Base-by-base conservation (phyloP, 2,888 invertebrate genomes). In the Dysmachus trigonus region DNA sequence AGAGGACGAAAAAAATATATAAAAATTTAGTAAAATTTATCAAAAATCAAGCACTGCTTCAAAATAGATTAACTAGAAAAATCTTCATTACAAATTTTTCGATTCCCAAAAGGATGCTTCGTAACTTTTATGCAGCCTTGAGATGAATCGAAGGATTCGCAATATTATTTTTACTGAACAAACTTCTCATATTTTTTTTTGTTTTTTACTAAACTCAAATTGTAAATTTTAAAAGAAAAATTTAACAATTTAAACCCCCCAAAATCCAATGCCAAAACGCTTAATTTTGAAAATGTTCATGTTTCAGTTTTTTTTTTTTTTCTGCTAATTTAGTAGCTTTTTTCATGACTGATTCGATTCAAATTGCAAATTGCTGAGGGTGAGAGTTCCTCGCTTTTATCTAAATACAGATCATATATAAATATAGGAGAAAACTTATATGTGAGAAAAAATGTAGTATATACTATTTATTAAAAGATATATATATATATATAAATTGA, bases 261-360 rank as follows among this genome's bases (percentile, higher is more conserved):
- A 88, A 89, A 89, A 88, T 89, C 90, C 91, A 91, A 91, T 91
- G 91, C 91, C 91, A 91, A 91, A 91, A 91, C 88, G 88, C 88
- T 88, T 88, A 86, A 86, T 86, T 86, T 86, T 86, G 81, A 86
- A 79, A 72, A 85, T 41, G 47, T 18, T 51, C 27, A 74, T n/a
- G 73, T 73, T 27, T 41, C 31, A 72, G 18, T 38, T 84, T 73
- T 41, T 10, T 72, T 41, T 73, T 35, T 47, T 27, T 51, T 82
- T 13, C n/a, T 73, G 33, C 73, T 73, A 51, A 51, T 51, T 62
- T 62, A 62, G 62, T 62, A 22, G 22, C 27, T 27, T 27, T 51
- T 41, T 41, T 47, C 15, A 73, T 73, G 73, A 73, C 73, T 73
- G 73, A 73, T 33, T 77, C 41, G 10, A 77, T 77, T 62, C 41